These are phyloP conservation scores for Andinoacara biseriatus DNA, from an alignment of 2,113 vertebrate species.

Conservation along the genomic window DNA sequence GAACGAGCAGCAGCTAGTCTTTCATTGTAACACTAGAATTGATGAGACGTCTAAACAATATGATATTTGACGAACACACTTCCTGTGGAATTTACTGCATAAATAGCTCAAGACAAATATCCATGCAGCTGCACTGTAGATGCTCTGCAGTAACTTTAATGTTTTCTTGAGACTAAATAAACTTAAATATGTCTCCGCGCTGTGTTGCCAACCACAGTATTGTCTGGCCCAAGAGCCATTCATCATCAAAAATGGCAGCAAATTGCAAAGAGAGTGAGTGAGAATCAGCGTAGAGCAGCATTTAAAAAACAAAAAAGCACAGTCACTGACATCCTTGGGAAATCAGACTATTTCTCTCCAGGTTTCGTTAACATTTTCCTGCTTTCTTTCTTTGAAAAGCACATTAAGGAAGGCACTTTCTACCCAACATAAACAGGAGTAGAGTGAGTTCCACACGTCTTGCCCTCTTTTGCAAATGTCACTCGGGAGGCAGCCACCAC, in stretches of 20 bases:
- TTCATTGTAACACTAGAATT: slow-evolving; percentile 25
- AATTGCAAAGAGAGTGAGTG: neutral
- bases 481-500: slow-evolving; percentile 34
- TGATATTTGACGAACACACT: slow-evolving; percentile 40
- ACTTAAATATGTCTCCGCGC: slow-evolving; percentile 34
- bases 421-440: slow-evolving; percentile 9
- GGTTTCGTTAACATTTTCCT: neutral
- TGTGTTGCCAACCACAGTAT: neutral
- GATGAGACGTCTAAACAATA: slow-evolving; percentile 39
- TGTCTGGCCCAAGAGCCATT: neutral
- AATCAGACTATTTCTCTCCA: neutral
- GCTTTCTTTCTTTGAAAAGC: neutral
- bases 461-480: slow-evolving; percentile 41
- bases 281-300: neutral
- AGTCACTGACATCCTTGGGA: too few relatives aligned
- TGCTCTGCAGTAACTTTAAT: slow-evolving; percentile 22
- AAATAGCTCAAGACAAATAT: slow-evolving; percentile 35
- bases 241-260: slow-evolving; percentile 8
- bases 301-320: neutral
- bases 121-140: slow-evolving; percentile 32
- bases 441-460: slow-evolving; percentile 37
- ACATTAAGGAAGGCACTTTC: neutral
- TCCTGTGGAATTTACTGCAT: slow-evolving; percentile 47
- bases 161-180: slow-evolving; percentile 49
- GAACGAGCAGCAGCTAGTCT: slow-evolving; percentile 1